Evolutionary conservation across 2,888 invertebrate species (phyloP).

Genomic region (Orthosia incerta): DNA sequence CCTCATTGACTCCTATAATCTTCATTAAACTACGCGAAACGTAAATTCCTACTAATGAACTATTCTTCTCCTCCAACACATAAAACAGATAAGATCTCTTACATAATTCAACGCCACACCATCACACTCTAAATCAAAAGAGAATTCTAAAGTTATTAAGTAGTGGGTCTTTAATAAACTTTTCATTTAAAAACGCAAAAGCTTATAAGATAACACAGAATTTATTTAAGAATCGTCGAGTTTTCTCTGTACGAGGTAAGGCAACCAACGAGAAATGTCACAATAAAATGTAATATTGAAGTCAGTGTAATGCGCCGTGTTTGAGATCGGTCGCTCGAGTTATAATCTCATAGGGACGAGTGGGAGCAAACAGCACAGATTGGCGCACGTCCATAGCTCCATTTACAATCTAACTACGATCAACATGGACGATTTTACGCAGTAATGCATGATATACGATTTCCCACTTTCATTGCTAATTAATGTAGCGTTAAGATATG

Average conservation of each 20-base stretch:
- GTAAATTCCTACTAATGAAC: slow-evolving; percentile 27
- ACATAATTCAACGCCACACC: slow-evolving; percentile 32
- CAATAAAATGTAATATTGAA: slow-evolving; percentile 66
- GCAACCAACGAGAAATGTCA: slow-evolving; percentile 6
- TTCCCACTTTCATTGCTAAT: slow-evolving; percentile 61
- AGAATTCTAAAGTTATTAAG: slow-evolving; percentile 43
- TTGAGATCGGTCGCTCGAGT: slow-evolving; percentile 46
- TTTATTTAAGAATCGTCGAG: not conserved
- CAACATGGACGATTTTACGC: slow-evolving; percentile 62
- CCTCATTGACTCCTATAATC: slow-evolving; percentile 1
- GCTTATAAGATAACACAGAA: not conserved
- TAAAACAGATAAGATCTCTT: slow-evolving; percentile 42
- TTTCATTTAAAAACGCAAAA: slow-evolving; percentile 2
- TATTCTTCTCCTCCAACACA: slow-evolving; percentile 26
- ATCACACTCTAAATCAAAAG: slow-evolving; percentile 41
- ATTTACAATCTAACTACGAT: slow-evolving; percentile 64
- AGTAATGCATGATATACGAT: slow-evolving; percentile 63
- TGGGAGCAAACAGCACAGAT: slow-evolving; percentile 63
- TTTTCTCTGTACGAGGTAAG: slow-evolving; percentile 5
- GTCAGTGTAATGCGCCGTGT: slow-evolving; percentile 58
- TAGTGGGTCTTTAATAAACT: slow-evolving; percentile 14
- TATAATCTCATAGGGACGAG: slow-evolving; percentile 61
- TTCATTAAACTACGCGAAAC: slow-evolving; percentile 17
- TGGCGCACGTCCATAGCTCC: slow-evolving; percentile 62
- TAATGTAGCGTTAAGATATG: slow-evolving; percentile 76